Base-by-base conservation (phyloP, 2,888 invertebrate species). In the Pomacea canaliculata region DNA sequence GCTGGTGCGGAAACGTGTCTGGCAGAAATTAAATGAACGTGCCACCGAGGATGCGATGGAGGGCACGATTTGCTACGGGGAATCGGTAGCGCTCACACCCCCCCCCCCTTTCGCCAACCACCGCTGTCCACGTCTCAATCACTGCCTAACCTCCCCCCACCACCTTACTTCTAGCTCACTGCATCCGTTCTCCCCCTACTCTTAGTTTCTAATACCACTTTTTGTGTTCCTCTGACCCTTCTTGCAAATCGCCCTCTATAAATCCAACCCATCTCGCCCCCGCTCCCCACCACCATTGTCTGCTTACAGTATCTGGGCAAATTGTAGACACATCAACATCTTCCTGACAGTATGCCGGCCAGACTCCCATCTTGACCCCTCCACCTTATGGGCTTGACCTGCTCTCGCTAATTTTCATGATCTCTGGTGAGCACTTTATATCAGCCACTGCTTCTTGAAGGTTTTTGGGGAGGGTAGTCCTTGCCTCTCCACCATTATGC, bases 1-100 rank as follows among this genome's bases (percentile, higher is more conserved):
- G 27, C n/a, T 63, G 23, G 27, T 23, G 63, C 27, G 63, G 51
- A 56, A 63, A 63, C 27, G 10, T 60, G 60, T 68, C 68, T 46
- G 48, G 46, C 68, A 68, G 68, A 74, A 69, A 74, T 74, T 68
- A 74, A 68, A 68, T 56, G 67, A 74, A 74, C 69, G 48, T 62
- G 59, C 59, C 73, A 69, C 60, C 63, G 67, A 67, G 56, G 56
- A 59, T 67, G 49, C 66, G 66, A 37, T 46, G 56, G 66, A 59
- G 51, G 67, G 51, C 67, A 59, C 18, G 59, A 51, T 73, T 51
- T n/a, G 46, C 51, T 37, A 66, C 65, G 37, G 51, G 18, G 23
- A 23, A 18, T 46, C 37, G 16, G 37, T 46, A 19, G 67, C 67
- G 37, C 27, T 10, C 19, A 46, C 27, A 7, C 19, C 46, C 7